phyloP scores from a whole-genome alignment of 2,888 invertebrate species.

The Apamea crenata region DNA sequence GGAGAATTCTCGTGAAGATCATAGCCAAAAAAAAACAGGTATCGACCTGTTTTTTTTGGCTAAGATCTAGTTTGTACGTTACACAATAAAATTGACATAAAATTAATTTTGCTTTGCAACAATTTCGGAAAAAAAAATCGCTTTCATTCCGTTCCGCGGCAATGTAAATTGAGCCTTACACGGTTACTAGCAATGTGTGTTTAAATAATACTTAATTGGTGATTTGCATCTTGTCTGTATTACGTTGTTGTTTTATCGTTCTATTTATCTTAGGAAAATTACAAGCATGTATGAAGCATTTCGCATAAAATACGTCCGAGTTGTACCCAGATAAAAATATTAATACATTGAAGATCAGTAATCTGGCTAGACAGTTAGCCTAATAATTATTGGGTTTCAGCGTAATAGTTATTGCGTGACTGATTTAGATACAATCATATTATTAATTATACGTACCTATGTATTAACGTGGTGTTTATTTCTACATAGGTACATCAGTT shows the following conservation, averaged over 20 bases:
- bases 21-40: no score
- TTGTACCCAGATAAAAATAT: not conserved
- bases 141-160: not conserved
- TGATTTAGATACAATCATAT: not conserved
- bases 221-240: slow-evolving; percentile 6
- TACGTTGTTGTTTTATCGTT: not conserved
- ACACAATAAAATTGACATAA: not conserved
- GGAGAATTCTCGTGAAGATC: no score
- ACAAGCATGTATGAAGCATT: not conserved
- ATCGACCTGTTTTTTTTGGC: no score
- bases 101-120: not conserved
- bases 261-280: not conserved
- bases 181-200: not conserved
- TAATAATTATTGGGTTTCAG: not conserved
- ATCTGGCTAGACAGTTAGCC: not conserved
- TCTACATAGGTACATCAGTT: not conserved
- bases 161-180: not conserved
- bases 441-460: no score
- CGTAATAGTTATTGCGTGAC: not conserved
- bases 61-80: not conserved
- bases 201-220: not conserved
- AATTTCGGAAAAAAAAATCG: not conserved
- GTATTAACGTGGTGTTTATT: not conserved
- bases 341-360: not conserved
- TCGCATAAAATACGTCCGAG: not conserved